Evolutionary conservation across 2,113 vertebrate species (phyloP).

Genomic region (Eonycteris spelaea): DNA sequence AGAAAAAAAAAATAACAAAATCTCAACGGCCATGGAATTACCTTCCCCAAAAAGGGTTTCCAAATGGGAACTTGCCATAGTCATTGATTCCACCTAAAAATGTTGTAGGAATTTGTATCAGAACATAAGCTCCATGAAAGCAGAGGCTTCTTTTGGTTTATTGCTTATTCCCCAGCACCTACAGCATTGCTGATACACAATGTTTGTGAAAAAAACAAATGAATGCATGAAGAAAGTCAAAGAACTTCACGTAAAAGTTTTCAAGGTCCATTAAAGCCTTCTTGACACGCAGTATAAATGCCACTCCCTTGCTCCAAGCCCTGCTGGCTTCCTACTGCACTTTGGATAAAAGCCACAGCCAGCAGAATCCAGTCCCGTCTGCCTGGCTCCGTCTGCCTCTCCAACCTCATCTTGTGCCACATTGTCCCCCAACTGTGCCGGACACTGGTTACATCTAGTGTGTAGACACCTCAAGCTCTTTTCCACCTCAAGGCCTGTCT

Average conservation of each 20-base stretch:
- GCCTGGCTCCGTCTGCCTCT: neutral
- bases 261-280: neutral
- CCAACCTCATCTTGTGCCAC: neutral
- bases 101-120: neutral
- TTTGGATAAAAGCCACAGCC: neutral
- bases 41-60: neutral
- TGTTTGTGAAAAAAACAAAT: neutral
- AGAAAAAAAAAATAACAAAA: neutral
- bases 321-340: neutral
- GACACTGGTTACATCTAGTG: too few species aligned
- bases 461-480: neutral
- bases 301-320: neutral
- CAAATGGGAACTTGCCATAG: constrained; percentile 32
- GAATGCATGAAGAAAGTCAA: neutral
- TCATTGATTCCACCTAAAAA: neutral
- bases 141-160: neutral
- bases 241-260: neutral
- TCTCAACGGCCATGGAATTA: neutral
- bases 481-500: neutral
- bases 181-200: neutral
- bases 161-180: too few species aligned
- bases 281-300: neutral
- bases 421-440: neutral
- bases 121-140: neutral
- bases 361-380: neutral